Base-by-base conservation (phyloP, 2,888 invertebrate genomes). In the Rotaria magnacalcarata region DNA sequence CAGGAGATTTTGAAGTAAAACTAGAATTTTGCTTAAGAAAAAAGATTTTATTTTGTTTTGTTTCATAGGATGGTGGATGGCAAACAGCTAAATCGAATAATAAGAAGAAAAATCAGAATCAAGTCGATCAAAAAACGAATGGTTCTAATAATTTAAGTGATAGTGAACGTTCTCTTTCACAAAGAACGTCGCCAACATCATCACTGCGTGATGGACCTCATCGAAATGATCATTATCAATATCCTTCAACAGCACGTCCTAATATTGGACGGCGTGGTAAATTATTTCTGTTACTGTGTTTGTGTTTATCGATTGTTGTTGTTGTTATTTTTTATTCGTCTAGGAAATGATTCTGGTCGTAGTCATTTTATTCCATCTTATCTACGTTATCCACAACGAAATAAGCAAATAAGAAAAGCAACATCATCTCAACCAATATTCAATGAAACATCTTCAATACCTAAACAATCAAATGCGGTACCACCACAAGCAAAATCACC, bases 251-350 rank as follows among this genome's bases (percentile, higher is more conserved):
- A 34, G 19, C 7, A 19, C 67, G 67, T 34, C 14, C 67, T 16
- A 67, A 67, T 34, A 67, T 16, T 67, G 67, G 67, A 67, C 67
- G 67, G 34, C 67, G 67, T 67, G 67, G 67, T 67, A 41, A 67
- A 34, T 19, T 7, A 2, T 34, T 27, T 41, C 34, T 34, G 34
- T 34, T 34, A 34, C 34, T 34, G 34, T 34, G 34, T 34, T 34
- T 34, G 2, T 34, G 34, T 34, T 34, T 34, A 34, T 34, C 2
- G 2, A 34, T 34, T 34, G 2, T 34, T 1, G 14, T 34, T 1
- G 14, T 67, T 16, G n/a, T 67, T 67, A 21, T 24, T 21, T 24
- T 24, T 67, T 34, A 11, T 34, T 1, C 34, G 1, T 34, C 34
- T 67, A 67, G 67, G 67, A 67, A 67, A 67, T 67, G 67, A 41